A percentile compares a stretch with the other conserved stretches of the same genome.
Conservation (phyloP, 2,888 invertebrate genomes). For the Spodoptera picta region DNA sequence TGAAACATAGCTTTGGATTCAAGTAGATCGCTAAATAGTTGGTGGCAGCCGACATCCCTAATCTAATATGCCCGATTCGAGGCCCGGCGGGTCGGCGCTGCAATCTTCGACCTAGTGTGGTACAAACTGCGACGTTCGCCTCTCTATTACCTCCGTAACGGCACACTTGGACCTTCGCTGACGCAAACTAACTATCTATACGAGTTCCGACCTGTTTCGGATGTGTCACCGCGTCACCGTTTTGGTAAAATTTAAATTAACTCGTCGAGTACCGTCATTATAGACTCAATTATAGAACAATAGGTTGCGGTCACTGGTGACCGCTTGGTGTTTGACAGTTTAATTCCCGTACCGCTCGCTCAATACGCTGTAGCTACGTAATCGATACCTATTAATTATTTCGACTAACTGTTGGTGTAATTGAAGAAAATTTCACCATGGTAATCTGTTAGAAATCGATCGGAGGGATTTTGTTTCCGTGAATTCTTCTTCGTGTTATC, state of each 20-base stretch:
- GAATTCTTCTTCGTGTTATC: conserved; percentile 40
- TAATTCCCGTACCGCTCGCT: conserved; percentile 25
- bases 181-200: conserved; percentile 63
- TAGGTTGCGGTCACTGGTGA: too few species aligned
- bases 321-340: too few species aligned
- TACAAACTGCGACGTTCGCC: conserved; percentile 62
- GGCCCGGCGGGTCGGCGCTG: conserved; percentile 63
- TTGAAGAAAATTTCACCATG: conserved; percentile 47
- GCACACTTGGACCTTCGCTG: conserved; percentile 66
- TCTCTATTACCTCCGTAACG: conserved; percentile 66
- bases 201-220: conserved; percentile 64
- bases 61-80: conserved; percentile 79
- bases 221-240: conserved; percentile 54
- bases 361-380: conserved; percentile 28
- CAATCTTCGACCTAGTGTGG: conserved; percentile 73
- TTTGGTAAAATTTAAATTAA: conserved; percentile 68
- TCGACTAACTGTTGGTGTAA: conserved; percentile 35
- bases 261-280: too few species aligned
- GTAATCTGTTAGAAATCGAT: conserved; percentile 46
- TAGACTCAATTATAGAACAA: too few species aligned
- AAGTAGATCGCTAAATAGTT: conserved; percentile 77
- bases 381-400: conserved; percentile 59
- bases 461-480: conserved; percentile 37
- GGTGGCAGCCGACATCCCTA: conserved; percentile 74
- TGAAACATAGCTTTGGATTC: conserved; percentile 61